Percentiles rank a stretch among this genome's conserved stretches.
These are phyloP conservation scores for Coilia nasus DNA, from an alignment of 2,797 vertebrate species.

Conservation along the genomic window DNA sequence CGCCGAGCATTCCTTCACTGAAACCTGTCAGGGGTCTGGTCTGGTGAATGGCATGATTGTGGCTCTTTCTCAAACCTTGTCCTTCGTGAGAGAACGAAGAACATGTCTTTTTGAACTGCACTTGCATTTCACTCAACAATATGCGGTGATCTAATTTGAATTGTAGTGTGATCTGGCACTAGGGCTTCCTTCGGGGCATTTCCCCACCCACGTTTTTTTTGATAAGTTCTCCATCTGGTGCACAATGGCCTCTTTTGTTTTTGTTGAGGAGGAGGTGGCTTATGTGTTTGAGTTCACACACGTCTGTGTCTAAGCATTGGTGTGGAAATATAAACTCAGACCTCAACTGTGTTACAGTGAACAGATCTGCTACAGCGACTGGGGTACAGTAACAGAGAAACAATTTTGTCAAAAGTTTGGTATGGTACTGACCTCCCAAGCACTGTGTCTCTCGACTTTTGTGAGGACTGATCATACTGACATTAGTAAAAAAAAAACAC, in stretches of 20 bases:
- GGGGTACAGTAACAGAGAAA: background rate
- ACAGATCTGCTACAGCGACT: background rate
- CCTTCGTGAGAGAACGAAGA: slow-evolving; percentile 54
- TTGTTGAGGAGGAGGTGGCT: slow-evolving; percentile 27
- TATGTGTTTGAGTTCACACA: slow-evolving; percentile 53
- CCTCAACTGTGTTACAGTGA: background rate
- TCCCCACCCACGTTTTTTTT: slow-evolving; percentile 57
- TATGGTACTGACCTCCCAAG: background rate
- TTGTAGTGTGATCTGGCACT: slow-evolving; percentile 65
- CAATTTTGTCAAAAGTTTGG: background rate
- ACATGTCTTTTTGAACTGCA: slow-evolving; percentile 74
- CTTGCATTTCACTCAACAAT: slow-evolving; percentile 80
- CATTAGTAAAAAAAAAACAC: background rate
- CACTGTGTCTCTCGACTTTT: background rate
- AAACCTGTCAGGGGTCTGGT: slow-evolving; percentile 57
- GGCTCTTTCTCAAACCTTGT: slow-evolving; percentile 59
- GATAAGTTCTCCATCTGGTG: slow-evolving; percentile 71
- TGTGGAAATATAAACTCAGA: slow-evolving; percentile 47
- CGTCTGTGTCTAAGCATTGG: slow-evolving; percentile 36
- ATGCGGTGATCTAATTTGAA: slow-evolving; percentile 73
- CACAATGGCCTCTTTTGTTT: slow-evolving; percentile 75
- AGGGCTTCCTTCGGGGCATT: slow-evolving; percentile 45
- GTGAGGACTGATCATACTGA: background rate
- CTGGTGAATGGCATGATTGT: slow-evolving; percentile 70
- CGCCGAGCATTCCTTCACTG: slow-evolving; percentile 54